phyloP scores from a whole-genome alignment of 2,888 invertebrate genomes.

The Tromatobia lineatoria region DNA sequence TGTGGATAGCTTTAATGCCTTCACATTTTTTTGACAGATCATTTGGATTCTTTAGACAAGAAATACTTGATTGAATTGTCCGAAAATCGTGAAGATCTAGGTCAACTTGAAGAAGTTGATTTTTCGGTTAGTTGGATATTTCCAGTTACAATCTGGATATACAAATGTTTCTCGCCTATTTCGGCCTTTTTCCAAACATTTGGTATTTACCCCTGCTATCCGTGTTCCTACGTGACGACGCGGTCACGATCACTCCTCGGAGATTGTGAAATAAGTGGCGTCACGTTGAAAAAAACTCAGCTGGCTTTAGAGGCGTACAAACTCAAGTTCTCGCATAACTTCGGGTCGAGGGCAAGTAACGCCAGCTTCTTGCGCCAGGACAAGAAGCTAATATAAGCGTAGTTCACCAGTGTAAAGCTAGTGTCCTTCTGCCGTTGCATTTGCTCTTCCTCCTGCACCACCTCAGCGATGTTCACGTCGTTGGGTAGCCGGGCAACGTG shows the following conservation, averaged over 20 bases:
- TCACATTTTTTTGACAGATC: constrained; percentile 10
- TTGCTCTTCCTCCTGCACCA: constrained; percentile 51
- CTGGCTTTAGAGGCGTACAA: constrained; percentile 31
- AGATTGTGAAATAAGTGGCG: constrained; percentile 65
- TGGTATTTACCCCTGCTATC: constrained; percentile 42
- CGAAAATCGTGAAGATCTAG: background rate
- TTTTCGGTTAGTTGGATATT: background rate
- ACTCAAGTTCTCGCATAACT: constrained; percentile 62
- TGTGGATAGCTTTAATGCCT: constrained; percentile 38
- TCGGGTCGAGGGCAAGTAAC: constrained; percentile 34
- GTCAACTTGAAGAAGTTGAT: background rate
- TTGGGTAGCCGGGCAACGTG: constrained; percentile 49
- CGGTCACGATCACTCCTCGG: constrained; percentile 60
- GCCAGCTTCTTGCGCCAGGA: constrained; percentile 32
- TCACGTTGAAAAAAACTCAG: constrained; percentile 54
- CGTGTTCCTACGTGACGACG: constrained; percentile 62
- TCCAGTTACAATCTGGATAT: background rate
- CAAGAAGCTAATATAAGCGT: constrained; percentile 61
- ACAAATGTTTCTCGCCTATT: background rate
- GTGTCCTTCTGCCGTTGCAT: constrained; percentile 52
- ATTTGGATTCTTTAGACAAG: constrained; percentile 16
- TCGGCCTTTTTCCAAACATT: constrained; percentile 38
- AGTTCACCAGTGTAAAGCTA: constrained; percentile 58
- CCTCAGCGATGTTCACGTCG: constrained; percentile 53
- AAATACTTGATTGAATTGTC: constrained; percentile 46